A percentile compares a stretch with the other conserved stretches of the same genome.
Conservation (phyloP, 2,888 invertebrate genomes). For the Drosophila mimetica region DNA sequence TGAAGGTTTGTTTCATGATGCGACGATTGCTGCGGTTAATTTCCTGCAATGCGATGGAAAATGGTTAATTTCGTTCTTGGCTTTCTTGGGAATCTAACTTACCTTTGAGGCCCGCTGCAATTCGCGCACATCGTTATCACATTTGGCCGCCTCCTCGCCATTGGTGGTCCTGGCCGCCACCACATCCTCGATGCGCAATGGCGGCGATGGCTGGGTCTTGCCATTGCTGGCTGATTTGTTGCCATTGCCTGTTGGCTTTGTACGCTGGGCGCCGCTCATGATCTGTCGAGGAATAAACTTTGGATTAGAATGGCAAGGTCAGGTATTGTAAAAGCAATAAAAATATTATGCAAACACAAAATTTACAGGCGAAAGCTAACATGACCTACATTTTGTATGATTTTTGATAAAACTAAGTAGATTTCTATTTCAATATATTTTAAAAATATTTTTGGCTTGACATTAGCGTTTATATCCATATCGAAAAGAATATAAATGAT, state of each 20-base stretch:
- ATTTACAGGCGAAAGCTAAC: no score
- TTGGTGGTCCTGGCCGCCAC: slow-evolving; percentile 60
- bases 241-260: slow-evolving; percentile 53
- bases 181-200: slow-evolving; percentile 85
- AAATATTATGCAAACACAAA: no score
- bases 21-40: slow-evolving; percentile 88
- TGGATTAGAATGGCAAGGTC: slow-evolving; percentile 1
- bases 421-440: no score
- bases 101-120: slow-evolving; percentile 87
- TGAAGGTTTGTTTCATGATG: slow-evolving; percentile 87
- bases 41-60: slow-evolving; percentile 79
- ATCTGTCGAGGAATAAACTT: slow-evolving; percentile 31
- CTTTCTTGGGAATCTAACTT: slow-evolving; percentile 8
- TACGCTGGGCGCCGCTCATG: slow-evolving; percentile 60
- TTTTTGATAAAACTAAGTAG: no score
- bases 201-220: slow-evolving; percentile 70
- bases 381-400: no score
- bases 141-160: slow-evolving; percentile 76
- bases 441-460: no score
- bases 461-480: no score
- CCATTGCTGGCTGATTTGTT: slow-evolving; percentile 40
- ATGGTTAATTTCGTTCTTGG: not conserved
- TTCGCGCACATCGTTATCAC: slow-evolving; percentile 87
- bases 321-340: no score
- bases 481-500: no score